Percentiles rank a stretch among this genome's conserved stretches.
These are phyloP conservation scores for Poecilia picta DNA, from an alignment of 2,797 vertebrate species.

Conservation along the genomic window DNA sequence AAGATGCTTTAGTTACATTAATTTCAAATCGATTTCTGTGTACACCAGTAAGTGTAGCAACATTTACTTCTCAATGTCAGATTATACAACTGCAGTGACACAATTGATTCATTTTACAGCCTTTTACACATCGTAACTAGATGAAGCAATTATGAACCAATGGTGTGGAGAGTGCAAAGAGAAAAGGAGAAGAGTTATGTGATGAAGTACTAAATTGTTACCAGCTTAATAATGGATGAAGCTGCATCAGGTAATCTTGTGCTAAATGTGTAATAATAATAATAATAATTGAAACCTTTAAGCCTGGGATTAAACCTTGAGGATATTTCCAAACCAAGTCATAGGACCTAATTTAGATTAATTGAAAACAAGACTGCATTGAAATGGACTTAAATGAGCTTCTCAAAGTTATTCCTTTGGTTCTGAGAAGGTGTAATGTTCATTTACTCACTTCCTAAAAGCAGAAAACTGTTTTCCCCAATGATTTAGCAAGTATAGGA, in stretches of 20 bases:
- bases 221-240: background rate
- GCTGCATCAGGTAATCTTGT: background rate
- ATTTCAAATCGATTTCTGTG: background rate
- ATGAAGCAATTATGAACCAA: background rate
- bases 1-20: background rate
- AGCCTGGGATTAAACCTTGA: background rate
- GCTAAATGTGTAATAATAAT: background rate
- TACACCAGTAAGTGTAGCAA: background rate
- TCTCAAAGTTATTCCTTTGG: background rate
- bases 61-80: background rate
- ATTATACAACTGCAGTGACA: background rate
- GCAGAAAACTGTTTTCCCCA: slow-evolving; percentile 22
- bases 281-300: background rate
- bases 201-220: background rate
- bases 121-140: background rate
- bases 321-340: background rate
- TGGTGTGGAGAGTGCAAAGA: background rate
- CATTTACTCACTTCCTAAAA: background rate
- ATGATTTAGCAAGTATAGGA: slow-evolving; percentile 4
- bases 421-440: background rate
- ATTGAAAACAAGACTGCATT: background rate
- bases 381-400: background rate
- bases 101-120: background rate
- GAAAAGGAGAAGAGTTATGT: background rate
- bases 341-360: background rate